Evolutionary conservation across 2,888 invertebrate species (phyloP), one percentile per base, ranked within the genome.

Genomic region (Xanthorhoe spadicearia): DNA sequence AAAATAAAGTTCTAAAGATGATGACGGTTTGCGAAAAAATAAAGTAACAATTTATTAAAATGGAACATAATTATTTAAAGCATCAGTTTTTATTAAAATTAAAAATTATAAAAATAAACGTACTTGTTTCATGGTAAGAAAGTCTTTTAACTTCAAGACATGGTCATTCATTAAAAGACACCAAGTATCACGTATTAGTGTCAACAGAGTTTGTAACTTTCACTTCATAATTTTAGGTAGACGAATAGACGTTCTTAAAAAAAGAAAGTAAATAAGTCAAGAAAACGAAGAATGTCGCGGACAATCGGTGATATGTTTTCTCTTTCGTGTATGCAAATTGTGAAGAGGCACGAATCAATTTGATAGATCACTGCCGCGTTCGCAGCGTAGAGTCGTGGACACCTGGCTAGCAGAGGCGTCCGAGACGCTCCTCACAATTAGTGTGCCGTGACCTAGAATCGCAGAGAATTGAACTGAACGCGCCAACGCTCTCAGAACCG

Each of bases 261-360:
- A 87, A 89, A 84, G 87, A 89, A 87, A 87, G 86, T 83, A 85
- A 84, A 87, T 83, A 85, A 87, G 85, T 85, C 84, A 85, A 84
- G 82, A 82, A 79, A 85, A 78, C 75, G 78, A 71, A 79, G 70
- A 75, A 71, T 75, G 74, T 60, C 74, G 72, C 72, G 66, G 76
- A 75, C 79, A 78, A 81, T 78, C 80, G 73, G 73, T 71, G 74
- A 76, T 78, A 82, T 73, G 61, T 83, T 87, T 88, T 89, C 87
- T 89, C 88, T 87, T 86, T 85, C 83, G 75, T 74, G 77, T 82
- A 86, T 71, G 73, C 68, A 68, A 77, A 75, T 71, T 59, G 58
- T 64, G 57, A 59, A 64, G 53, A 43, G 35, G 46, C 61, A 63
- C 61, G 68, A 60, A 51, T 61, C 18, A 43, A 53, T 58, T 53